Evolutionary conservation across 2,113 vertebrate genomes (phyloP).

Genomic region (Chelonoidis abingdonii): DNA sequence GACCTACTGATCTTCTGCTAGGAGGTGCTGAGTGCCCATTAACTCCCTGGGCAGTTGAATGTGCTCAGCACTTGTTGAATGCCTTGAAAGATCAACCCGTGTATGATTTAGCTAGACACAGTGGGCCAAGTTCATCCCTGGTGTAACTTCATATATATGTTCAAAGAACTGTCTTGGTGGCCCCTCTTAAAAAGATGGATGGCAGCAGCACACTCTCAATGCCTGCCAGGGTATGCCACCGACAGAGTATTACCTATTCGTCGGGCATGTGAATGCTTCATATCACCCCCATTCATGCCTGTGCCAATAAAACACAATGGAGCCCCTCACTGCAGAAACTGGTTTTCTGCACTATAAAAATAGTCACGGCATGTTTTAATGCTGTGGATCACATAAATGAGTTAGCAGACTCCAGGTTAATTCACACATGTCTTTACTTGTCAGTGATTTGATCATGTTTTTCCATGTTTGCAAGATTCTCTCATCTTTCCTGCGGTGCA

Average conservation of each 20-base stretch:
- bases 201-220: neutral
- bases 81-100: neutral
- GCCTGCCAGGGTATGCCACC: neutral
- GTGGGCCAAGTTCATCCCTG: neutral
- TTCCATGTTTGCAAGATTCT: constrained; percentile 37
- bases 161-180: neutral
- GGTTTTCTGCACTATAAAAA: constrained; percentile 19
- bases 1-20: neutral
- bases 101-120: neutral
- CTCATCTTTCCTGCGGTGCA: neutral
- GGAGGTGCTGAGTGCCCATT: neutral
- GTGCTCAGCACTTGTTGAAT: neutral
- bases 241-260: neutral
- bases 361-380: constrained; percentile 47
- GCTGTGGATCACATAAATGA: constrained; percentile 43
- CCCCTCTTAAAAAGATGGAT: no score
- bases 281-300: neutral
- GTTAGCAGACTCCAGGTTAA: constrained; percentile 33
- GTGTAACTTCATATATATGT: neutral
- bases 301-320: neutral
- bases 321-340: neutral
- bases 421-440: neutral
- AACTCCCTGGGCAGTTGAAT: neutral
- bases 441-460: constrained; percentile 28
- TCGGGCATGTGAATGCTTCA: neutral